Percentiles rank a stretch among this genome's conserved stretches.
phyloP scores from a whole-genome alignment of 2,113 vertebrate species.

The Micromys minutus region DNA sequence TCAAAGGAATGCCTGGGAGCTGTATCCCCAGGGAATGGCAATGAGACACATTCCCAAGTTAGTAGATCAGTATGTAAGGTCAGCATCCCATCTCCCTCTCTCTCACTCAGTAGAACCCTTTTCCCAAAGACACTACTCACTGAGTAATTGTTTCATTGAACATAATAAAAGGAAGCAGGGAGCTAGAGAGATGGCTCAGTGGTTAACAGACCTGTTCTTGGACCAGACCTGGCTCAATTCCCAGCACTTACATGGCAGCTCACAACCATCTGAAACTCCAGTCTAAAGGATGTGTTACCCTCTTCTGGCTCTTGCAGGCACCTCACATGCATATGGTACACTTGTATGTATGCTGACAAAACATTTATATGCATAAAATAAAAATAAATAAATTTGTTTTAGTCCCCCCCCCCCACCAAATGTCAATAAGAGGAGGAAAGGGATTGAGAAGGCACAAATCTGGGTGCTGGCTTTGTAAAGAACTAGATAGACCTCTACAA shows the following conservation, averaged over 20 bases:
- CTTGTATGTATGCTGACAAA: background rate
- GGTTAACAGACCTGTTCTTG: background rate
- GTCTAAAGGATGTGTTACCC: background rate
- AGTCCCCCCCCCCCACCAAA: background rate
- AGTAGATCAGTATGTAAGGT: background rate
- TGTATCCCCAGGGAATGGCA: too few relatives aligned
- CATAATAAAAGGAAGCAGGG: background rate
- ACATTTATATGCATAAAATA: background rate
- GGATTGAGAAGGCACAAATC: background rate
- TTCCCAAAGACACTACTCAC: background rate
- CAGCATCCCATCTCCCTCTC: background rate
- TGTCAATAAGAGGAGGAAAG: background rate
- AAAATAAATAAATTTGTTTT: background rate
- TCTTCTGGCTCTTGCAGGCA: too few relatives aligned
- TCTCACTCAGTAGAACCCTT: background rate
- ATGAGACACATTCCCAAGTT: background rate
- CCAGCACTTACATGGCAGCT: background rate
- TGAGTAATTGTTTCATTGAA: background rate
- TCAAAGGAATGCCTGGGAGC: background rate
- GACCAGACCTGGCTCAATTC: background rate
- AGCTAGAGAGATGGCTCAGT: background rate
- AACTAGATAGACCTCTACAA: fast-evolving
- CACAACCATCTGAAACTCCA: background rate
- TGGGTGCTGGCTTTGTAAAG: background rate
- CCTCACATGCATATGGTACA: background rate